phyloP scores from a whole-genome alignment of 2,113 vertebrate species.

The Syngnathus scovelli region DNA sequence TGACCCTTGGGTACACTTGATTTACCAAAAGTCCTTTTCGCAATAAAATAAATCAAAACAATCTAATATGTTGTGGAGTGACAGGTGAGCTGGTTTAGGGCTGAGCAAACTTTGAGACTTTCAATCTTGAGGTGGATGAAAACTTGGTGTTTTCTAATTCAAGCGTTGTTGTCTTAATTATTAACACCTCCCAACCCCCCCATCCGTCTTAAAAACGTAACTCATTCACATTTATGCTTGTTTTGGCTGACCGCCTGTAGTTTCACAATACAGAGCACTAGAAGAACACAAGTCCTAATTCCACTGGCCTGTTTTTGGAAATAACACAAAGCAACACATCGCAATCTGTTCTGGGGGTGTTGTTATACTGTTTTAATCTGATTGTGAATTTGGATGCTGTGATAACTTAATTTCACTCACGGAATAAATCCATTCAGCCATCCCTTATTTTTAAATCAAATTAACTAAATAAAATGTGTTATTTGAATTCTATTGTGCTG shows the following conservation, averaged over 20 bases:
- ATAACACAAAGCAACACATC: background rate
- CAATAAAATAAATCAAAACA: background rate
- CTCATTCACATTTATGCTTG: background rate
- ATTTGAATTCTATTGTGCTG: too few relatives aligned
- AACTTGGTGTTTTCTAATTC: too few relatives aligned
- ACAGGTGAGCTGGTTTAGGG: background rate
- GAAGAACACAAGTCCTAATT: background rate
- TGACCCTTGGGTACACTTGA: background rate
- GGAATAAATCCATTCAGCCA: too few relatives aligned
- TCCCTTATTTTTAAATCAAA: too few relatives aligned
- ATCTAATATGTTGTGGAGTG: background rate
- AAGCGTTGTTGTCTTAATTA: too few relatives aligned
- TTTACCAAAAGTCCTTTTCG: background rate
- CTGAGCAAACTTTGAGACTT: too few relatives aligned
- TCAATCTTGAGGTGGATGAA: too few relatives aligned
- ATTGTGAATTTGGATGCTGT: background rate
- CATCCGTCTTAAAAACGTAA: too few relatives aligned
- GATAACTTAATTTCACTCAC: too few relatives aligned
- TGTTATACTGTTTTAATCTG: too few relatives aligned
- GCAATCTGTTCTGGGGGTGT: background rate
- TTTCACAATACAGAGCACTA: constrained; percentile 13
- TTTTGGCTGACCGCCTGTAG: background rate
- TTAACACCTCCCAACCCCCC: too few relatives aligned
- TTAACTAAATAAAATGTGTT: too few relatives aligned
- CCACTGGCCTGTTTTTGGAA: background rate